Base-by-base conservation (phyloP, 2,797 vertebrate species). In the Typhlichthys eigenmanni region DNA sequence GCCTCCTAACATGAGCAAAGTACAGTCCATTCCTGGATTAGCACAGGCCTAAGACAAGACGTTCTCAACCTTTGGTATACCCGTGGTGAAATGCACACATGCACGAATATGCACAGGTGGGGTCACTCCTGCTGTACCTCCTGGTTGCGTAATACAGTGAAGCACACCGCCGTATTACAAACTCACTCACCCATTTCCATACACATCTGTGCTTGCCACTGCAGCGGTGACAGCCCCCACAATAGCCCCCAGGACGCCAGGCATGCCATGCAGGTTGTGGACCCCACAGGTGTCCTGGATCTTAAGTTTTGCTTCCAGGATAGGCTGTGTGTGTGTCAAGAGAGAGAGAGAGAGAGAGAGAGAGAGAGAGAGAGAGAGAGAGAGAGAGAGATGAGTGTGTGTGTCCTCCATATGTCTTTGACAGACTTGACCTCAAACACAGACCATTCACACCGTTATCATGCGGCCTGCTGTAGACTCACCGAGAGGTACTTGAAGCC, bases 231-330 rank as follows among this genome's bases (percentile, higher is more conserved):
- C 77, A 0, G 84, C 87, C 1, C 95, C 96, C 53, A 97, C 90
- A 0, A 97, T 76, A 1, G 94, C 91, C 0, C 96, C 96, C 75
- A 97, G 80, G 10, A 96, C 0, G 0, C 95, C 96, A 0, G 96
- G 96, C 91, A 98, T 93, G 51, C 95, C 95, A 0, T 98, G 95
- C 38, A 92, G 82, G 19, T 97, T 97, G 89, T 96, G 93, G 12
- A 98, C 82, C 0, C 96, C 95, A 1, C 95, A 96, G 0, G 94
- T 94, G 81, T 97, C 97, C 71, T 95, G 95, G 73, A 91, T 88
- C 84, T 93, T 95, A 74, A 96, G 84, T 78, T 92, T 96, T 0
- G 85, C 78, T 68, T 87, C 82, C 38, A 97, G 72, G 66, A 93
- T 0, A 0, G 96, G 95, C 96, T 98, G 82, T 43, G 38, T 43